Evolutionary conservation across 1,140 invertebrate genomes (phyloP).

Genomic region (Pogonomyrmex barbatus): DNA sequence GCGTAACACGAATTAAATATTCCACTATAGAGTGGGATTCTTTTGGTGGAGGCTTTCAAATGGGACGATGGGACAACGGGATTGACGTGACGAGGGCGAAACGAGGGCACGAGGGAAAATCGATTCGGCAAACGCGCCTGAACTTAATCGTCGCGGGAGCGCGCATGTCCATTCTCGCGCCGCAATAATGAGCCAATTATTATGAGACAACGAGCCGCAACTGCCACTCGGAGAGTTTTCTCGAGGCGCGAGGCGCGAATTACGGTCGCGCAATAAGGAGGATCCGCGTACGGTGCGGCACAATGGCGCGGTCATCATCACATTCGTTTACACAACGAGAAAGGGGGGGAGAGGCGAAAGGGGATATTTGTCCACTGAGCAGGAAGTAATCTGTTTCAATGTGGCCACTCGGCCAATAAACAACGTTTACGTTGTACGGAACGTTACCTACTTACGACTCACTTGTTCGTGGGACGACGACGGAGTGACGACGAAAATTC

Average conservation of each 20-base stretch:
- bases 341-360: background rate
- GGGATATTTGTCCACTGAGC: slow-evolving; percentile 72
- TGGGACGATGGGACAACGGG: background rate
- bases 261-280: slow-evolving; percentile 39
- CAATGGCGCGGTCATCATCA: slow-evolving; percentile 41
- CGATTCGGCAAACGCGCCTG: slow-evolving; percentile 10
- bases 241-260: slow-evolving; percentile 53
- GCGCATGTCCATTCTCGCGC: slow-evolving; percentile 28
- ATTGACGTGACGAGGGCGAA: background rate
- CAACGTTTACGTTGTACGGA: slow-evolving; percentile 38
- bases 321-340: background rate
- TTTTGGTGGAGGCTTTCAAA: background rate
- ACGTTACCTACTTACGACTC: slow-evolving; percentile 37
- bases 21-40: background rate
- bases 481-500: background rate
- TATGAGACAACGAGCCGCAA: slow-evolving; percentile 14
- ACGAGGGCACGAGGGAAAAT: slow-evolving; percentile 15
- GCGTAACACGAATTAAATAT: slow-evolving; percentile 7
- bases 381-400: slow-evolving; percentile 83
- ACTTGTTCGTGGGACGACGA: slow-evolving; percentile 30
- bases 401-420: slow-evolving; percentile 68
- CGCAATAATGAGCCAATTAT: slow-evolving; percentile 39
- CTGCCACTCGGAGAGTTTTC: slow-evolving; percentile 19
- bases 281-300: slow-evolving; percentile 10
- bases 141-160: slow-evolving; percentile 21